Evolutionary conservation across 2,113 vertebrate genomes (phyloP), one percentile per base, ranked within the genome.

Genomic region (Peromyscus maniculatus): DNA sequence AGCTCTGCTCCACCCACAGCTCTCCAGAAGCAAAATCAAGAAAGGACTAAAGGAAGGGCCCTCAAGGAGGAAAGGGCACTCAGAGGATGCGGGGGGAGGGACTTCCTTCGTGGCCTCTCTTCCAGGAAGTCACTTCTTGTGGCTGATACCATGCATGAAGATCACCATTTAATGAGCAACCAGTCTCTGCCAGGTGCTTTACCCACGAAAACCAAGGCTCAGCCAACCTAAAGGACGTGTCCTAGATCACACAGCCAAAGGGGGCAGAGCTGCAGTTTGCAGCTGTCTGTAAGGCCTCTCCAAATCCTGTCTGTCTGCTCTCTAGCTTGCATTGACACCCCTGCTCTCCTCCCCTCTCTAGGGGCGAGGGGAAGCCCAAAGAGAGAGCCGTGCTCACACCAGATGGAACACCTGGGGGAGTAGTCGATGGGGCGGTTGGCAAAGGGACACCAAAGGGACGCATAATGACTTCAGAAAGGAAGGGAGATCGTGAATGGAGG

Each of bases 251-350:
- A 86, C 88, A 62, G 12, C 21, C 49, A 43, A 43, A 13, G 43
- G 33, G 66, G 33, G n/a, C 15, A 59, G 24, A 94, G 82, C 8
- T 36, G 28, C 31, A 43, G 91, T 79, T 78, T 84, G 87, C 78
- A 91, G 49, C 90, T 90, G 12, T n/a, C 87, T 69, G 46, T 74
- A 62, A 93, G 90, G 19, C 69, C 82, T 57, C 94, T 21, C 78
- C 89, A 11, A 86, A 52, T 26, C 77, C 62, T 79, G 62, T 84
- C 28, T 72, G 21, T 89, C 67, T 93, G 22, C 80, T 86, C 62
- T 91, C 55, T 26, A 52, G 36, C n/a, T 62, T 13, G 22, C 24
- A 52, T 46, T 3, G 21, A 36, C 59, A 24, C n/a, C 36, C 82
- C 72, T 11, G 22, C 39, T 74, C n/a, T 93, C 79, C 46, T 72